Evolutionary conservation across 2,113 vertebrate species (phyloP), one percentile per base, ranked within the genome.

Genomic region (Dromaius novaehollandiae): DNA sequence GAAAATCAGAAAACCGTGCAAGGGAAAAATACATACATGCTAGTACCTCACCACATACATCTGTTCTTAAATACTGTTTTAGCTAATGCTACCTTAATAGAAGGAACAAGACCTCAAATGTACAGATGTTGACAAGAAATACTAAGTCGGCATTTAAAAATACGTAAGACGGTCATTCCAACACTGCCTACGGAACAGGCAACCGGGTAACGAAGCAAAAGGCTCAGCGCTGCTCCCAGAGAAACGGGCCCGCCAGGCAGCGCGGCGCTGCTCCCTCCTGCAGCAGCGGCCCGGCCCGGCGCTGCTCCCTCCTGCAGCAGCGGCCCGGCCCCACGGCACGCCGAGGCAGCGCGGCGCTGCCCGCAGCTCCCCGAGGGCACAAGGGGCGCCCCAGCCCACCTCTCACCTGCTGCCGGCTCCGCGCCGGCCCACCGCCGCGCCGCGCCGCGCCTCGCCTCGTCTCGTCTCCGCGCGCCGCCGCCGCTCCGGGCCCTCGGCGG

Each of bases 81-180:
- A 6, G 21, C 21, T 55, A 10, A 58, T 64, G 11, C 1, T 20
- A 12, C 34, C 48, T 17, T 8, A 5, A 6, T 36, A 4, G 9
- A 18, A 9, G 16, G 42, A 42, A 30, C 51, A 24, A 3, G 30
- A 2, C 88, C 79, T 8, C 2, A 15, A 15, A 83, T 10, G 1
- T 38, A 1, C 40, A 15, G 21, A 79, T 91, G 79, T 51, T 73
- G 96, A 97, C 95, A 30, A 86, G 96, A 97, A 97, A 97, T 96
- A 95, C 89, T 93, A 50, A 95, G 96, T 97, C 95, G 96, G 95
- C 96, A 97, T 97, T 94, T 20, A 12, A 75, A 13, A 8, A 10
- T 48, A 42, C 63, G 2, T 1, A 1, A 8, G 5, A 26, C 3
- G 9, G 3, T 44, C 32, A 4, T 22, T 58, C 12, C 34, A 2